Conservation (phyloP, 1,140 invertebrate genomes). For the Oscheius sp. region DNA sequence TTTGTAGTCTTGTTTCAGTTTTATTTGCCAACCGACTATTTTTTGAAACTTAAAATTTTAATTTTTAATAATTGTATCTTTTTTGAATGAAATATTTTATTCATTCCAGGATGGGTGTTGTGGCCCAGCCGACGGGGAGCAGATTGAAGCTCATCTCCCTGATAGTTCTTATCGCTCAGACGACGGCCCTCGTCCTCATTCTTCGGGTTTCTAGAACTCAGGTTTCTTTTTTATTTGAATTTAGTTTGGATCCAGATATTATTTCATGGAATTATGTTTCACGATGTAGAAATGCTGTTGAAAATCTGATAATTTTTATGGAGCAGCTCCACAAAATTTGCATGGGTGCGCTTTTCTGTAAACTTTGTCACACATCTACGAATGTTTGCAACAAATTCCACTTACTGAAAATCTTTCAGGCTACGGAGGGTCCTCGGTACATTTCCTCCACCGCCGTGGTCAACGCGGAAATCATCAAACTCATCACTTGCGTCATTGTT, state of each 20-base stretch:
- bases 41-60: no score
- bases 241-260: not conserved
- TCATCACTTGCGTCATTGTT: constrained; percentile 62
- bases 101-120: not conserved
- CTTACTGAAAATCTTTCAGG: constrained; percentile 29
- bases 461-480: constrained; percentile 64
- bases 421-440: constrained; percentile 60
- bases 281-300: not conserved
- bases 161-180: constrained; percentile 64
- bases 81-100: no score
- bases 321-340: not conserved
- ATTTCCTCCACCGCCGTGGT: constrained; percentile 66
- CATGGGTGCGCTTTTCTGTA: not conserved
- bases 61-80: no score
- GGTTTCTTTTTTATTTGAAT: constrained; percentile 7
- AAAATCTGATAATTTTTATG: not conserved
- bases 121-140: not conserved
- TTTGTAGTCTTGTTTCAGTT: no score
- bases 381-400: not conserved
- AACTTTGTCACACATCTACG: not conserved
- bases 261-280: not conserved
- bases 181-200: constrained; percentile 64
- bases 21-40: no score
- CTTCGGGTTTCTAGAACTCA: constrained; percentile 64
- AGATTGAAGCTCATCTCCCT: constrained; percentile 58